Conservation (phyloP, 2,888 invertebrate species). For the Anthoptus insignis region DNA sequence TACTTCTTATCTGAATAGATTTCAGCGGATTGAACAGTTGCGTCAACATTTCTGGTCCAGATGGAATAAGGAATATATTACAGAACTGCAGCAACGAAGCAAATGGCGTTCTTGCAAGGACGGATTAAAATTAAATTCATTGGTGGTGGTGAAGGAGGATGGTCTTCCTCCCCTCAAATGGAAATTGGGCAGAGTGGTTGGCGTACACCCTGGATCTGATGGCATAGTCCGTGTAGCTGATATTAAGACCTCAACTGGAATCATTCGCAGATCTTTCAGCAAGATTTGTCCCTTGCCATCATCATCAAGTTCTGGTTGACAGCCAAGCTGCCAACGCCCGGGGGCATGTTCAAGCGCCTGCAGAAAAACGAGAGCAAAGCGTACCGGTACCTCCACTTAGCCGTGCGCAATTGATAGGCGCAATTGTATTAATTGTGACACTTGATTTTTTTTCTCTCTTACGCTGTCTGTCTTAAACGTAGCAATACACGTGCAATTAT, state of each 20-base stretch:
- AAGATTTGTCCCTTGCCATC: conserved; percentile 17
- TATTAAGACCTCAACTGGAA: conserved; percentile 23
- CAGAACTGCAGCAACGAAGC: conserved; percentile 42
- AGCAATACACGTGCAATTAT: too few species aligned
- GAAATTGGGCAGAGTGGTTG: conserved; percentile 21
- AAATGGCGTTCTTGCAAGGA: conserved; percentile 41
- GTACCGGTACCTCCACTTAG: too few species aligned
- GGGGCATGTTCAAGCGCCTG: conserved; percentile 16
- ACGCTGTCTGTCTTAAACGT: too few species aligned
- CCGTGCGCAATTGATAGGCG: too few species aligned
- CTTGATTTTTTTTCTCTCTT: too few species aligned
- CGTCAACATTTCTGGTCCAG: conserved; percentile 44
- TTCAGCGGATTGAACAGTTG: conserved; percentile 33
- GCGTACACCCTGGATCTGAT: conserved; percentile 24
- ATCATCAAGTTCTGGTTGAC: neutral
- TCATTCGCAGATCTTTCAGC: conserved; percentile 20
- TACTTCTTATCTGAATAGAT: conserved; percentile 13
- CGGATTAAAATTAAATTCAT: neutral
- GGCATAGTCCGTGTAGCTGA: conserved; percentile 32
- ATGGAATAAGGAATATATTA: conserved; percentile 41
- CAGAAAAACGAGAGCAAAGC: too few species aligned
- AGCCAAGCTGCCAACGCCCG: conserved; percentile 1
- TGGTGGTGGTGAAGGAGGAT: conserved; percentile 32
- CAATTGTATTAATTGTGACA: too few species aligned
- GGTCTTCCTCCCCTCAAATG: conserved; percentile 24